Conservation (phyloP, 2,113 vertebrate species). For the Menidia beryllina region DNA sequence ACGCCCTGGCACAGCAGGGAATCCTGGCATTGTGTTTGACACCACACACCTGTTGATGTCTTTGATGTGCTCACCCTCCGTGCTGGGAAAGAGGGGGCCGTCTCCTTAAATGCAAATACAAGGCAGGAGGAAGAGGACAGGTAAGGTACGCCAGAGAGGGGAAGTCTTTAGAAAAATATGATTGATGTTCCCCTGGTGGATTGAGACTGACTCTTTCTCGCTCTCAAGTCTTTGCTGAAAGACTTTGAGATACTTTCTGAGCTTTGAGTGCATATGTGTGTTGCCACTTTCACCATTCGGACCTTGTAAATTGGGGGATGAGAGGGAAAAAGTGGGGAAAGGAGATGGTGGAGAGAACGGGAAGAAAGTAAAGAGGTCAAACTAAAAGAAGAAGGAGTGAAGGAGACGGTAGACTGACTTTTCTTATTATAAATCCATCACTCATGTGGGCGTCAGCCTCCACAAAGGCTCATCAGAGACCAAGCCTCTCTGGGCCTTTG, state of each 20-base stretch:
- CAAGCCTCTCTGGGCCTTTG: slow-evolving; percentile 20
- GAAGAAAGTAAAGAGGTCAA: slow-evolving; percentile 61
- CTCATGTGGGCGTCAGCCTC: slow-evolving; percentile 63
- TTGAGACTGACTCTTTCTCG: slow-evolving; percentile 55
- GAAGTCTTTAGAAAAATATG: slow-evolving; percentile 69
- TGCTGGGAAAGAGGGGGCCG: slow-evolving; percentile 54
- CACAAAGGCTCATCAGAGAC: slow-evolving; percentile 58
- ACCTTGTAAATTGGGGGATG: slow-evolving; percentile 53
- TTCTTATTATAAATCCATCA: slow-evolving; percentile 75
- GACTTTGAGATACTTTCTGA: slow-evolving; percentile 60
- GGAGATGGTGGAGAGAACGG: slow-evolving; percentile 6
- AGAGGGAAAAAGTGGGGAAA: slow-evolving; percentile 41
- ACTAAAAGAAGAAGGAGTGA: slow-evolving; percentile 44
- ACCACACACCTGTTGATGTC: slow-evolving; percentile 77
- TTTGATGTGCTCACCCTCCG: slow-evolving; percentile 73
- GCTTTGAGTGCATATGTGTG: slow-evolving; percentile 21
- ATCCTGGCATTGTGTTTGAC: slow-evolving; percentile 77
- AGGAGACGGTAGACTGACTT: slow-evolving; percentile 58
- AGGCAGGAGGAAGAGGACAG: slow-evolving; percentile 62
- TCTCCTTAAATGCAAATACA: slow-evolving; percentile 75
- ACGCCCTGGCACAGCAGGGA: slow-evolving; percentile 58
- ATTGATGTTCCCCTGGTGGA: slow-evolving; percentile 73
- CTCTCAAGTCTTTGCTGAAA: slow-evolving; percentile 62
- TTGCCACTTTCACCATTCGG: slow-evolving; percentile 44
- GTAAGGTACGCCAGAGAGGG: slow-evolving; percentile 48